Percentiles rank a stretch among this genome's conserved stretches.
These are phyloP conservation scores for Onchidella celtica DNA, from an alignment of 2,888 invertebrate species.

Conservation along the genomic window DNA sequence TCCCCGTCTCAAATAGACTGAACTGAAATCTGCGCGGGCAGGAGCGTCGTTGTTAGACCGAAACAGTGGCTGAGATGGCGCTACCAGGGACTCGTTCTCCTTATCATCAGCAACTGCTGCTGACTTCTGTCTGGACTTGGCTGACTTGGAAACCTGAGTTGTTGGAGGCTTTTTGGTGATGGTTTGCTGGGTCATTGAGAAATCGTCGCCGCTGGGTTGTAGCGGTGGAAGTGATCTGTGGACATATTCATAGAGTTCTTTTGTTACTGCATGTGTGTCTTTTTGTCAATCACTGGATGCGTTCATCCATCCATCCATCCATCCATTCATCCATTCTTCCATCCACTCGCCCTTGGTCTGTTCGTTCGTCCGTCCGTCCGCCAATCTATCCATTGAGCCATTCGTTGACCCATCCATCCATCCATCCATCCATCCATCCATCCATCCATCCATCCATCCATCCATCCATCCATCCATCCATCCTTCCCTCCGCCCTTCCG, in stretches of 20 bases:
- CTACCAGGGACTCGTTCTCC: not conserved
- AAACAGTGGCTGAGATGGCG: not conserved
- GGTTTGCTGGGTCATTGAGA: not conserved
- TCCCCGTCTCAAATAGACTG: no score
- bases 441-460: not conserved
- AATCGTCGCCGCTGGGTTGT: not conserved
- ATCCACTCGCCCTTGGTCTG: no score
- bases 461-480: not conserved
- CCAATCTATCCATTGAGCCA: no score
- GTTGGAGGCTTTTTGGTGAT: not conserved
- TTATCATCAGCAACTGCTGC: not conserved
- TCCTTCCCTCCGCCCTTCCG: not conserved
- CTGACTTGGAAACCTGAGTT: not conserved
- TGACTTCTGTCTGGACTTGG: not conserved
- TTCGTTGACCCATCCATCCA: no score
- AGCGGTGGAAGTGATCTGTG: not conserved
- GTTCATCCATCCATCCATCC: no score
- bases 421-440: not conserved
- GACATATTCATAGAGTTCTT: no score
- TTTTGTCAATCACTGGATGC: not conserved
- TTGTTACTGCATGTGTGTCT: not conserved
- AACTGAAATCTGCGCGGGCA: no score
- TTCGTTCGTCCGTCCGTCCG: no score
- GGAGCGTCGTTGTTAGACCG: not conserved
- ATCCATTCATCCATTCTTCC: no score